Base-by-base conservation (phyloP, 2,113 vertebrate genomes). In the Andinoacara biseriatus region DNA sequence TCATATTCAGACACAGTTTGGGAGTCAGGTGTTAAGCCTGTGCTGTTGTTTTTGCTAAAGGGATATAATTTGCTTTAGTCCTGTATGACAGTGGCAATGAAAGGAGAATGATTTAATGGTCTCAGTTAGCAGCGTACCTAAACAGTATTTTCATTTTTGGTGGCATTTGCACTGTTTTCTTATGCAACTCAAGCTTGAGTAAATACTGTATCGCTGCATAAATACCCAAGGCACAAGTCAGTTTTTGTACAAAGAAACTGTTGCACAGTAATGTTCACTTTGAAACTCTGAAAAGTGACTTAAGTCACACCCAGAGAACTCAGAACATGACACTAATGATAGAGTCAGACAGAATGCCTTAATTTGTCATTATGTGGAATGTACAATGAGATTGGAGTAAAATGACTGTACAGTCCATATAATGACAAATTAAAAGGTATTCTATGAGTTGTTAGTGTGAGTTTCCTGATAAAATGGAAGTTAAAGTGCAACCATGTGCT, bases 1-100 rank as follows among this genome's bases (percentile, higher is more conserved):
- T 75, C 52, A 77, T 58, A 76, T 69, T 81, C 63, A 74, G 43
- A 69, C 56, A 81, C 58, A 75, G 26, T 78, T 54, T 33, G 38
- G 63, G 43, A 84, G 78, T 80, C 58, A 82, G 69, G 60, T 58
- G 77, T 83, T 83, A 76, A 58, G 58, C 5, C 35, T 67, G 46
- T 62, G 46, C 56, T 76, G 83, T 59, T 69, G 52, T 57, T 61
- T 78, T 69, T 31, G 65, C 20, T 76, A 72, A 81, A 60, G 61
- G n/a, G 52, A 82, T 79, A 57, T 74, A 7, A 74, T 79, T 46
- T 86, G 15, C 59, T 80, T 74, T 57, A 49, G 35, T 84, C 26
- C 61, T 69, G 15, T 31, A 60, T 74, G 57, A 84, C 80, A 62
- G 3, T 77, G 58, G 52, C 61, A 82, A 29, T 43, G 40, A 62